These are phyloP conservation scores for Jaculus jaculus DNA, from an alignment of 2,113 vertebrate genomes.

Conservation along the genomic window DNA sequence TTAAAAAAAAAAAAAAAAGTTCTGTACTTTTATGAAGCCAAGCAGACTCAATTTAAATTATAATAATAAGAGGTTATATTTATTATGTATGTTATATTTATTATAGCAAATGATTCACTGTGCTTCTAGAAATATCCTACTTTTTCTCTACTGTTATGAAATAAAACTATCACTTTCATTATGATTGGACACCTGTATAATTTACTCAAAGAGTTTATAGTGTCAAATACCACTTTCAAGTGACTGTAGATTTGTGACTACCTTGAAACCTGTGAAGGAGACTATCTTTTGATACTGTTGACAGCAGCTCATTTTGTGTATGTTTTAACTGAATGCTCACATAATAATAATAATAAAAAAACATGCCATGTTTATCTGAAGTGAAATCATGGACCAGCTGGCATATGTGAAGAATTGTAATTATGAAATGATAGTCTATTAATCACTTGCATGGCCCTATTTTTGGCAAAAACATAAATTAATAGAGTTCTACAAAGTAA, in stretches of 20 bases:
- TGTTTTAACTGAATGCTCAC: constrained; percentile 58
- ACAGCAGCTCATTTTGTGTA: constrained; percentile 69
- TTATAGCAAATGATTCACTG: neutral
- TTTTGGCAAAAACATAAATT: constrained; percentile 46
- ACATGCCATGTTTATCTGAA: constrained; percentile 1
- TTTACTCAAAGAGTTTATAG: constrained; percentile 57
- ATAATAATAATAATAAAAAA: neutral
- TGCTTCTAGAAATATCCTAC: neutral
- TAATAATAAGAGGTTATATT: neutral
- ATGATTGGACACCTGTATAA: constrained; percentile 34
- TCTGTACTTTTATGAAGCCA: neutral
- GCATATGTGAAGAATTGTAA: constrained; percentile 46
- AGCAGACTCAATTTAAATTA: neutral
- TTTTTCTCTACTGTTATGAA: neutral
- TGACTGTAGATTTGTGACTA: constrained; percentile 26
- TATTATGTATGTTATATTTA: no score
- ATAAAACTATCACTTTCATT: constrained; percentile 43
- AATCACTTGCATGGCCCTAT: constrained; percentile 66
- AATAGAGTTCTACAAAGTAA: constrained; percentile 56
- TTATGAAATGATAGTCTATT: constrained; percentile 62
- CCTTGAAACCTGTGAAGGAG: constrained; percentile 15
- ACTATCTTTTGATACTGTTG: constrained; percentile 62
- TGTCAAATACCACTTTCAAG: constrained; percentile 69
- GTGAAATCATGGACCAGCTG: constrained; percentile 63
- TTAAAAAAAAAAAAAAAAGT: no score